A percentile compares a stretch with the other conserved stretches of the same genome.
phyloP scores from a whole-genome alignment of 1,140 invertebrate species.

The Stenopsyche tienmushanensis region DNA sequence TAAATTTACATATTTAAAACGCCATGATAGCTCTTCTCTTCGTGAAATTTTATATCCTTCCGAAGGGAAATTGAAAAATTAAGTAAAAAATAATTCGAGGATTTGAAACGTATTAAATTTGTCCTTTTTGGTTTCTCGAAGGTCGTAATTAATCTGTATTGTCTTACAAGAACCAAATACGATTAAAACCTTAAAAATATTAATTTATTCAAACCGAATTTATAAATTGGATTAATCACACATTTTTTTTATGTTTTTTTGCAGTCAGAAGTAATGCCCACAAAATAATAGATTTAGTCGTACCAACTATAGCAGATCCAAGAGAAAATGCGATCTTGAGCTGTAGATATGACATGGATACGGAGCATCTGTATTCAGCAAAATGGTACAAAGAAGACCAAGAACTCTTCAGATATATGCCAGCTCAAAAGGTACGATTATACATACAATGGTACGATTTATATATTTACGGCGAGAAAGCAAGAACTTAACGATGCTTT shows the following conservation, averaged over 20 bases:
- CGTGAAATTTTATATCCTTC: too few species aligned
- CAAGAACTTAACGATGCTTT: too few species aligned
- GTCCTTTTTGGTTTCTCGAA: too few species aligned
- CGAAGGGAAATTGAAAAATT: too few species aligned
- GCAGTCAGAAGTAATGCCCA: constrained; percentile 18
- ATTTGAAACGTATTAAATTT: too few species aligned
- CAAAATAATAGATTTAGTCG: constrained; percentile 34
- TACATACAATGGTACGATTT: neutral
- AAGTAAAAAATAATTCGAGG: too few species aligned
- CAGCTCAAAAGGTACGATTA: constrained; percentile 36
- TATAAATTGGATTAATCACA: neutral
- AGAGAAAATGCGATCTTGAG: constrained; percentile 56
- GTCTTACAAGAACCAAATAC: too few species aligned
- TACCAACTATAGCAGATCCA: constrained; percentile 43
- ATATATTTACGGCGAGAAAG: neutral
- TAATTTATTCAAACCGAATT: too few species aligned
- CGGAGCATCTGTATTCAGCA: constrained; percentile 70
- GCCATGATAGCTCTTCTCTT: too few species aligned
- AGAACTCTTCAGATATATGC: constrained; percentile 67
- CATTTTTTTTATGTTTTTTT: constrained; percentile 4
- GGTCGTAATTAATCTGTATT: too few species aligned
- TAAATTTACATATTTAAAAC: too few species aligned
- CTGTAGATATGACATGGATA: constrained; percentile 61
- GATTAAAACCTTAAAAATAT: too few species aligned
- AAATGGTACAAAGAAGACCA: constrained; percentile 79